Evolutionary conservation across 2,888 invertebrate species (phyloP), one percentile per base, ranked within the genome.

Genomic region (Tenodera sinensis): DNA sequence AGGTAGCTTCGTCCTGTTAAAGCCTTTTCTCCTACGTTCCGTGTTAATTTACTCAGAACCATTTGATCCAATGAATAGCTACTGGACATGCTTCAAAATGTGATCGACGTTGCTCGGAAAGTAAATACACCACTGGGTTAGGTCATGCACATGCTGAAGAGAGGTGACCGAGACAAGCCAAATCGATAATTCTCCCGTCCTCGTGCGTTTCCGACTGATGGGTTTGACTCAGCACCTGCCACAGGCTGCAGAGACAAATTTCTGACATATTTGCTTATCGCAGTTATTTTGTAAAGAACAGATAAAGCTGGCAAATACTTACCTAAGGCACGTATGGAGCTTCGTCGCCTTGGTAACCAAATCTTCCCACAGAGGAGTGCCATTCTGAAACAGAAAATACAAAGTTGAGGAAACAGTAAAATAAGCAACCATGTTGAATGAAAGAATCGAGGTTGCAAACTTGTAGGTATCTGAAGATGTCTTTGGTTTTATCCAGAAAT

Each of bases 301-400:
- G 30, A 87, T 28, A 81, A 83, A 27, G 28, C 27, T 81, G 25
- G 34, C 34, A 34, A 8, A 42, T 34, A 95, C 96, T 97, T 95
- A 98, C 98, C 97, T 97, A 91, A 99, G 95, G 92, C 98, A 98
- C 85, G 98, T 96, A 94, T 99, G 98, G 90, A 99, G 96, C 94
- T 99, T 99, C 87, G 97, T 96, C 89, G 99, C 98, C 94, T 98
- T 98, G 89, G 96, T 96, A 93, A 98, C 96, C 92, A 99, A 97
- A 93, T 98, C 98, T 94, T 99, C 99, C 98, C 98, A 99, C 92
- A 98, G 95, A 89, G 98, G 98, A 92, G 98, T 96, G 92, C 98
- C 97, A 94, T 96, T 97, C 98, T 99, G 96, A 92, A 96, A 96
- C 92, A 93, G 93, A 92, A 92, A 92, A 92, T 91, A 91, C 92